Conservation (phyloP, 1,140 invertebrate species). For the Drepana arcuata region DNA sequence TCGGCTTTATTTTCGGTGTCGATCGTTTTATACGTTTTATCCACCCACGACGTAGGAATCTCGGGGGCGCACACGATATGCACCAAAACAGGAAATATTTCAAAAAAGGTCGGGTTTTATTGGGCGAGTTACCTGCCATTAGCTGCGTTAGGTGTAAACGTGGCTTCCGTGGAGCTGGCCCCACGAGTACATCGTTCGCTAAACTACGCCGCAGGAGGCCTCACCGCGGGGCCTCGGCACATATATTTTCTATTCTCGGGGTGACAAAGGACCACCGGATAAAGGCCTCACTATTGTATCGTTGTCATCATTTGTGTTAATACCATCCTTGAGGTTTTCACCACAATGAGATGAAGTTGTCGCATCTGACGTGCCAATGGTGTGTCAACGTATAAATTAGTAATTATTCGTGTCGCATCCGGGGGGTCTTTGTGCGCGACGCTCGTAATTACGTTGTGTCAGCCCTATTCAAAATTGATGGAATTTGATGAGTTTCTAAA, state of each 20-base stretch:
- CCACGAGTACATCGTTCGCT: conserved; percentile 40
- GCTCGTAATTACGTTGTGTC: conserved; percentile 39
- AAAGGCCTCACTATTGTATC: conserved; percentile 46
- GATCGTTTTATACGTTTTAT: conserved; percentile 61
- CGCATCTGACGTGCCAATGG: conserved; percentile 50
- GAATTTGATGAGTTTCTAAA: conserved; percentile 15
- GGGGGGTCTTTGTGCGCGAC: conserved; percentile 45
- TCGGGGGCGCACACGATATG: conserved; percentile 42
- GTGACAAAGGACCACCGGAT: conserved; percentile 54
- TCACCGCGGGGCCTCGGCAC: conserved; percentile 44
- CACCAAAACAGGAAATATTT: conserved; percentile 66
- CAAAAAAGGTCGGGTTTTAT: conserved; percentile 60
- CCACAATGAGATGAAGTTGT: conserved; percentile 63
- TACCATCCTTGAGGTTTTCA: conserved; percentile 65
- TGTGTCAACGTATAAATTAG: conserved; percentile 64
- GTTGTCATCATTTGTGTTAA: conserved; percentile 70
- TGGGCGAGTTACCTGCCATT: conserved; percentile 65
- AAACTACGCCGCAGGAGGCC: conserved; percentile 47
- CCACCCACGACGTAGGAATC: conserved; percentile 58
- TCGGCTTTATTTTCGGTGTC: conserved; percentile 57
- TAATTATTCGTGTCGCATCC: conserved; percentile 51
- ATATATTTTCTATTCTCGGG: conserved; percentile 64
- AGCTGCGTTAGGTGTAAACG: conserved; percentile 64
- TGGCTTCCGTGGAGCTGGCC: conserved; percentile 54
- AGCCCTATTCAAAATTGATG: conserved; percentile 25